These are phyloP conservation scores for Champsocephalus gunnari DNA, from an alignment of 2,797 vertebrate species.

Conservation along the genomic window DNA sequence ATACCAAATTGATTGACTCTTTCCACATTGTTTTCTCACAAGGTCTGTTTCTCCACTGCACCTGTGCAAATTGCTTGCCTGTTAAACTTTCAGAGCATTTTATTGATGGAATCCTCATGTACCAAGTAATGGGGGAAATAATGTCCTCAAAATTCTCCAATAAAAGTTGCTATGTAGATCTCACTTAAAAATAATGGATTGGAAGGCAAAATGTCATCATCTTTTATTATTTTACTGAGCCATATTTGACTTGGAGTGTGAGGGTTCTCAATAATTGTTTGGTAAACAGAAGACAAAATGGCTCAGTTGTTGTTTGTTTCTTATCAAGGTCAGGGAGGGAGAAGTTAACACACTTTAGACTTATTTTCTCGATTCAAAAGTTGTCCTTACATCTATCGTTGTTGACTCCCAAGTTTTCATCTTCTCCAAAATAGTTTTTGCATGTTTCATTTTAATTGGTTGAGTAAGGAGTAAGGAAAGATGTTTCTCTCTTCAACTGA, in stretches of 20 bases:
- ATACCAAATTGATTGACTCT: conserved; percentile 2
- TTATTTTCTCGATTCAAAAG: conserved; percentile 15
- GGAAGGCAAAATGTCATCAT: conserved; percentile 31
- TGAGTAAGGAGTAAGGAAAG: conserved; percentile 8
- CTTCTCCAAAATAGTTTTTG: conserved; percentile 24
- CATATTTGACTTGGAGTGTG: conserved; percentile 31
- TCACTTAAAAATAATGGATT: conserved; percentile 25
- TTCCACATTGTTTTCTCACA: conserved; percentile 8
- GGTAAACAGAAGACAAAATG: conserved; percentile 51
- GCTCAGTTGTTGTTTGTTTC: conserved; percentile 41
- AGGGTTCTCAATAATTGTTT: conserved; percentile 49
- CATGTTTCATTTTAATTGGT: conserved; percentile 12
- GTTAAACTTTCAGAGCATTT: conserved; percentile 30
- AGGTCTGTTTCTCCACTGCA: conserved; percentile 16
- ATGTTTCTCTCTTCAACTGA: conserved; percentile 14
- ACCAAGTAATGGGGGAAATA: conserved; percentile 23
- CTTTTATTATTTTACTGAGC: conserved; percentile 32
- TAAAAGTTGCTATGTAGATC: conserved; percentile 21
- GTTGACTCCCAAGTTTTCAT: conserved; percentile 30
- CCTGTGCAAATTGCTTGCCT: conserved; percentile 24
- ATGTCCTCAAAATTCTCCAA: conserved; percentile 11
- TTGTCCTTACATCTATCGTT: conserved; percentile 50
- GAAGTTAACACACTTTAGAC: conserved; percentile 21
- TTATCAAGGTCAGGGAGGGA: conserved; percentile 28
- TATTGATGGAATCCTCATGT: conserved; percentile 31